phyloP scores from a whole-genome alignment of 2,797 vertebrate genomes.

The Anguilla anguilla region DNA sequence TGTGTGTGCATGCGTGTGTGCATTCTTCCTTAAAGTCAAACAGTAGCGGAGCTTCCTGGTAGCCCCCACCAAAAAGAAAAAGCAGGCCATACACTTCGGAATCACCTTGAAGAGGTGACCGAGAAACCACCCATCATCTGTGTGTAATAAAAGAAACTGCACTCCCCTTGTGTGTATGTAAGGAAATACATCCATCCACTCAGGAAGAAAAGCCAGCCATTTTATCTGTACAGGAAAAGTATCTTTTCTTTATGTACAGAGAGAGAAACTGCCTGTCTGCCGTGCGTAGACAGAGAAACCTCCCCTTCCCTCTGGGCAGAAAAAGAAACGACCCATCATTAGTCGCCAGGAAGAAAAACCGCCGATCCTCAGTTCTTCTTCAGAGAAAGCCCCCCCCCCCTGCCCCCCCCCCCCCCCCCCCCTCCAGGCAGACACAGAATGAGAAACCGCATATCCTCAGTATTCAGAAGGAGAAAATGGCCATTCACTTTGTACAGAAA shows the following conservation, averaged over 20 bases:
- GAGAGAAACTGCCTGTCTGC: background rate
- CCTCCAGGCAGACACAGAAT: background rate
- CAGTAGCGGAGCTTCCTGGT: slow-evolving; percentile 46
- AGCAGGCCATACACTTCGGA: slow-evolving; percentile 57
- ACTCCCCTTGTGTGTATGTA: background rate
- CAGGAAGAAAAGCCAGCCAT: slow-evolving; percentile 39
- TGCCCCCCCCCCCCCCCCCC: too few species aligned
- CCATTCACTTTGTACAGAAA: background rate
- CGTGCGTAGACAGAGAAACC: background rate
- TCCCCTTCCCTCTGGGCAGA: background rate
- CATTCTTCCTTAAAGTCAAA: slow-evolving; percentile 56
- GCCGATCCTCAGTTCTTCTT: background rate
- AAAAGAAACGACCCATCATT: background rate
- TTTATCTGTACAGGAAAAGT: background rate
- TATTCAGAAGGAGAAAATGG: background rate
- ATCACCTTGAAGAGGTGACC: slow-evolving; percentile 43
- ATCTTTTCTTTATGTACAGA: too few species aligned
- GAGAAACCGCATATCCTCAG: background rate
- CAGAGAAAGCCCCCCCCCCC: background rate
- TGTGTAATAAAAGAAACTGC: background rate
- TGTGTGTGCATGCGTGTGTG: background rate
- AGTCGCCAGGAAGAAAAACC: background rate
- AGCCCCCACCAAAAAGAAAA: slow-evolving; percentile 44
- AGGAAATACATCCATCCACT: background rate
- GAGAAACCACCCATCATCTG: too few species aligned